Evolutionary conservation across 2,113 vertebrate species (phyloP), one percentile per base, ranked within the genome.

Genomic region (Tympanuchus pallidicinctus): DNA sequence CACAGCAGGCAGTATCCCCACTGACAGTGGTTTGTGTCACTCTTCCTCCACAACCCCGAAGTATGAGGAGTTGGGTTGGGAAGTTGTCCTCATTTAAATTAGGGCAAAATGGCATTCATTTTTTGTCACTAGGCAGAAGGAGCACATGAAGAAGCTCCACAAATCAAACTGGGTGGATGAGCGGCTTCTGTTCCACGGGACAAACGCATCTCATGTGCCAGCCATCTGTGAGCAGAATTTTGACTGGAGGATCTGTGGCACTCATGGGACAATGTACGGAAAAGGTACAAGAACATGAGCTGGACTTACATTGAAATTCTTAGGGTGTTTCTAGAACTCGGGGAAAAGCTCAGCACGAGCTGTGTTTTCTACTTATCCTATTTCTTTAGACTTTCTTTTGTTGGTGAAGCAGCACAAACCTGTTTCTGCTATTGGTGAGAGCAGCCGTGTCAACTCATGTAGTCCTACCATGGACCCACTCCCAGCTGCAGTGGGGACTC

Each of bases 211-310:
- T 57, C 81, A 98, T 1, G 22, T 98, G 0, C 59, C 98, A 1
- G 97, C 97, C 89, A 99, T 99, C 92, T 99, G 99, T 89, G 92
- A 78, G 52, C 96, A 98, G 95, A 99, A 99, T 97, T 99, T 99
- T 15, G 99, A 99, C 97, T 99, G 99, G 99, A 97, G 98, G 54
- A 94, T 99, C 80, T 99, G 98, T 88, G 99, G 99, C 6, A 97
- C 96, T 14, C 97, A 99, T 3, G 99, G 99, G 8, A 99, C 98
- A 1, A 93, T 94, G 30, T 99, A 96, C 13, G 99, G 99, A 92
- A 99, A 98, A 98, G 99, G 99, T 99, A 98, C 70, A 34, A 56
- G 19, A 14, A 13, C 47, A 50, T 11, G 30, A 40, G 15, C 27
- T 40, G 61, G 38, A 40, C 25, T 36, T 64, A 17, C 38, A 28